Base-by-base conservation (phyloP, 2,113 vertebrate species). In the Ictalurus furcatus region DNA sequence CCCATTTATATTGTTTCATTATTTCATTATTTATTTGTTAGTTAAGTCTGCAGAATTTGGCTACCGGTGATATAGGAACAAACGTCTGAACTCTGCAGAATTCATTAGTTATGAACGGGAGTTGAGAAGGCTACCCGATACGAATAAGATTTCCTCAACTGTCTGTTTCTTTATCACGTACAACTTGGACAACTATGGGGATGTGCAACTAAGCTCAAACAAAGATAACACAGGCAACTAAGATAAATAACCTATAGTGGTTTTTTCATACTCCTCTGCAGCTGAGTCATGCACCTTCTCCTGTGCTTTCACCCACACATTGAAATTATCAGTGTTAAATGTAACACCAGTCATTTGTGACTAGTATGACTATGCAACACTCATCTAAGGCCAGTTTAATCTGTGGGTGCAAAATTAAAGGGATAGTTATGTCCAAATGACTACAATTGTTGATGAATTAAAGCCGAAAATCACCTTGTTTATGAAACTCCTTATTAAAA, bases 1-100 rank as follows among this genome's bases (percentile, higher is more conserved):
- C 93, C 92, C 93, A 93, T 95, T 95, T 94, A 93, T 94, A 94
- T 92, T 90, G 87, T 91, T 93, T 71, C 87, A 92, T 95, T 95
- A 90, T 95, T 94, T 94, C 92, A 94, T 95, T 94, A 93, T 94
- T 93, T 82, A 13, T 82, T 37, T 58, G 3, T 13, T 93, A 81
- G 67, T 85, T 58, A 89, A 93, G 92, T 94, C 93, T 93, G 93
- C 92, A 94, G 95, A 93, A 93, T 94, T 93, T 94, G 91, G 93
- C 93, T 94, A 94, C 93, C 95, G 95, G 94, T 95, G 92, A 95
- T 95, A 92, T 90, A 88, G 73, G 91, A 94, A 93, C 90, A 94
- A 93, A 52, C 16, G 90, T 90, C 89, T 88, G 74, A 90, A 91
- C 90, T 85, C 81, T 88, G 81, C 87, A 48, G 37, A 71, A 93